phyloP scores from a whole-genome alignment of 2,113 vertebrate genomes.

The Ptilonorhynchus violaceus region DNA sequence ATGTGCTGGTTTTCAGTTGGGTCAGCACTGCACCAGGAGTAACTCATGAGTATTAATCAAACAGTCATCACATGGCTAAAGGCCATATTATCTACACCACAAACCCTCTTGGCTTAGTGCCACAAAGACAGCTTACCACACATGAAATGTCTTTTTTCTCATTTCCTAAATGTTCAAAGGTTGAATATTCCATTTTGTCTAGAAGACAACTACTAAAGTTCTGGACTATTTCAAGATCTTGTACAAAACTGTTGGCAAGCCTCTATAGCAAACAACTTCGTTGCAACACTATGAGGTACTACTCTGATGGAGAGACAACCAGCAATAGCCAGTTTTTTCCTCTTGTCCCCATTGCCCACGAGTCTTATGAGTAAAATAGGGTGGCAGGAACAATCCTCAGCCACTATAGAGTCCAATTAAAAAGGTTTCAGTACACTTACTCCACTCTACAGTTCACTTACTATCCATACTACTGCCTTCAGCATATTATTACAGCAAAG shows the following conservation, averaged over 20 bases:
- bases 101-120: not conserved
- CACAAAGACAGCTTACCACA: not conserved
- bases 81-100: not conserved
- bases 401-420: not conserved
- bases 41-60: not conserved
- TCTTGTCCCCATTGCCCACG: not conserved
- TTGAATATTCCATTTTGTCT: not conserved
- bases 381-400: not conserved
- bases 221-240: not conserved
- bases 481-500: not conserved
- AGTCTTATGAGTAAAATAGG: not conserved
- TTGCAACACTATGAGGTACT: not conserved
- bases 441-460: not conserved
- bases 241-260: not conserved
- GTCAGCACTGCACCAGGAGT: not conserved
- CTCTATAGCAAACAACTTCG: not conserved
- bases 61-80: not conserved
- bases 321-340: fast-evolving
- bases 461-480: not conserved
- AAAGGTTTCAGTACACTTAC: not conserved
- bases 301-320: not conserved
- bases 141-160: not conserved
- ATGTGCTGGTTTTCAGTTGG: not conserved
- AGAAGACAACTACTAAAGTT: not conserved
- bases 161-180: not conserved